Conservation (phyloP, 2,113 vertebrate genomes). For the Catagonus wagneri region DNA sequence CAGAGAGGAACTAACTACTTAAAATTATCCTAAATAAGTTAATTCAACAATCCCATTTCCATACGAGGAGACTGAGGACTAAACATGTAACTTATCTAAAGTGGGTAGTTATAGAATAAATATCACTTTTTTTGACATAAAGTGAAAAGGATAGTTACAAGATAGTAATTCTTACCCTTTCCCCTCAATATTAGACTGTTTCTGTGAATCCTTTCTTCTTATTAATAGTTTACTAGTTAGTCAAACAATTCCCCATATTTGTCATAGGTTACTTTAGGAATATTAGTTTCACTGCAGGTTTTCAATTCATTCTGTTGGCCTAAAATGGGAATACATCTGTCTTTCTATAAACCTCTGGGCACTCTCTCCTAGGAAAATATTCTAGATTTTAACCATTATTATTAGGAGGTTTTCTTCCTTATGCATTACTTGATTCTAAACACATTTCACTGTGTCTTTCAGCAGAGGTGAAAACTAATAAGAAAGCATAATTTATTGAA, state of each 20-base stretch:
- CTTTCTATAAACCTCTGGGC: not conserved
- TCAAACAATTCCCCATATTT: not conserved
- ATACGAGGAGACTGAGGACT: not conserved
- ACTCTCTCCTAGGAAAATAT: conserved; percentile 37
- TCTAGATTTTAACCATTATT: conserved; percentile 11
- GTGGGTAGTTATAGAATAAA: not conserved
- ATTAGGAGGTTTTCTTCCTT: not conserved
- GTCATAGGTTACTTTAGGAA: conserved; percentile 15
- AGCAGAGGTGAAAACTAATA: conserved; percentile 77
- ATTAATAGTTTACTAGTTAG: conserved; percentile 25
- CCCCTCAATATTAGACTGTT: not conserved
- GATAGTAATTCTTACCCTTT: not conserved
- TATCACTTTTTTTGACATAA: not conserved
- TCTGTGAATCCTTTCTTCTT: not conserved
- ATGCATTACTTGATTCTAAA: conserved; percentile 56
- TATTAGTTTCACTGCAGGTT: not conserved
- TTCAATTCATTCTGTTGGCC: not conserved
- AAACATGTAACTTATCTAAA: conserved; percentile 12
- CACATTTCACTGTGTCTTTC: conserved; percentile 64
- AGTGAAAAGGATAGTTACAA: not conserved
- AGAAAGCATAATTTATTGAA: conserved; percentile 78
- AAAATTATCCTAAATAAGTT: conserved; percentile 39
- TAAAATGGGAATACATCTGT: not conserved
- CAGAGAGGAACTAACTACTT: not conserved
- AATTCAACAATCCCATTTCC: not conserved